Base-by-base conservation (phyloP, 2,797 vertebrate genomes). In the Bufotes viridis region DNA sequence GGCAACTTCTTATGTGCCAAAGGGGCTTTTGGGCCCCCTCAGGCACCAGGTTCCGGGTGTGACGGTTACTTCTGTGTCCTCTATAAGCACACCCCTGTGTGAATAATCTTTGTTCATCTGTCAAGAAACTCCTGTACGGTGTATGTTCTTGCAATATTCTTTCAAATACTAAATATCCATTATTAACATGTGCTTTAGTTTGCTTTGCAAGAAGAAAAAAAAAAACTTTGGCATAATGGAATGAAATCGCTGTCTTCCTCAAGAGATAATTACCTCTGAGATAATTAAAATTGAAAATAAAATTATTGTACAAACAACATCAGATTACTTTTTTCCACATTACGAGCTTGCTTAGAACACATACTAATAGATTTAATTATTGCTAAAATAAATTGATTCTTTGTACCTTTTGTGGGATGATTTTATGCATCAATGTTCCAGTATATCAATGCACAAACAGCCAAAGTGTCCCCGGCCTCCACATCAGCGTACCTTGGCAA, bases 231-330 rank as follows among this genome's bases (percentile, higher is more conserved):
- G 51, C 72, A 69, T 84, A 92, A 89, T 87, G 80, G 61, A 87
- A 88, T 86, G 83, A 86, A 90, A 90, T 24, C 90, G 81, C 88
- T 90, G 24, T 88, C 78, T 88, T 91, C 49, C 79, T 92, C 82
- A 26, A 84, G 69, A 90, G 83, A 89, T 90, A 92, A 92, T 92
- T 90, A 90, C 87, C 90, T 89, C 63, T 49, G 85, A 90, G 87
- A 90, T 90, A 90, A 93, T 91, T 90, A 87, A 79, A 84, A 87
- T 13, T 87, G 87, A 51, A 83, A 90, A 88, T 90, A 80, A 26
- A 81, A n/a, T 83, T 74, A 55, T 88, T 81, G 90, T 80, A 72
- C 53, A 79, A 87, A 87, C 85, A 87, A 81, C 78, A 87, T 87
- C 78, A 49, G 78, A 72, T 87, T 81, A 63, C 60, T 60, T 81